A percentile compares a stretch with the other conserved stretches of the same genome.
phyloP scores from a whole-genome alignment of 2,797 vertebrate genomes.

The Rhabdomys pumilio region DNA sequence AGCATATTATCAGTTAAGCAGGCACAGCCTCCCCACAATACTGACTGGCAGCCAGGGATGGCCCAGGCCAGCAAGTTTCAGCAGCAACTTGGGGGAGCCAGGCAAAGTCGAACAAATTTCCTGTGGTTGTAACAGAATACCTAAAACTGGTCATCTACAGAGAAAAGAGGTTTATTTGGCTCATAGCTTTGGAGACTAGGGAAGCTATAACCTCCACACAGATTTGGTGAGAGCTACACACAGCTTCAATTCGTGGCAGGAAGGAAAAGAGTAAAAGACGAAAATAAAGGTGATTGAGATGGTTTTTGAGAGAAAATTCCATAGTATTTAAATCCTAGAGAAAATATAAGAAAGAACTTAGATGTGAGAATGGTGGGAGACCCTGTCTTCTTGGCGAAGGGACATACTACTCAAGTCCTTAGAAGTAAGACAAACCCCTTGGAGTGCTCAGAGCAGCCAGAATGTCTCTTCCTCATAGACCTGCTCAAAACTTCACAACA shows the following conservation, averaged over 20 bases:
- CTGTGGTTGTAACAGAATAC: not conserved
- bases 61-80: not conserved
- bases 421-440: not conserved
- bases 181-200: not conserved
- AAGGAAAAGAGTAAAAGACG: not conserved
- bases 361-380: not conserved
- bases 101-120: not conserved
- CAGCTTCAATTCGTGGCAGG: not conserved
- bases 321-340: not conserved
- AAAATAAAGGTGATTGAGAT: not conserved
- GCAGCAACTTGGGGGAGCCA: not conserved
- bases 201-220: not conserved
- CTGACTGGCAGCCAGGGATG: not conserved
- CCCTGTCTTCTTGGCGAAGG: not conserved
- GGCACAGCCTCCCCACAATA: not conserved
- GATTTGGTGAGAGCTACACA: not conserved
- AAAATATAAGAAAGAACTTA: not conserved
- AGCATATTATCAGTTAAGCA: not conserved
- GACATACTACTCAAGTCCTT: not conserved
- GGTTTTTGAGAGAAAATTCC: slow-evolving; percentile 17
- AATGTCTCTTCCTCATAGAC: not conserved
- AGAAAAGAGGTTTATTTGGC: not conserved
- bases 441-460: not conserved
- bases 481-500: not conserved
- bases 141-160: not conserved